These are phyloP conservation scores for Zaprionus vittiger DNA, from an alignment of 1,140 invertebrate genomes.

Conservation along the genomic window DNA sequence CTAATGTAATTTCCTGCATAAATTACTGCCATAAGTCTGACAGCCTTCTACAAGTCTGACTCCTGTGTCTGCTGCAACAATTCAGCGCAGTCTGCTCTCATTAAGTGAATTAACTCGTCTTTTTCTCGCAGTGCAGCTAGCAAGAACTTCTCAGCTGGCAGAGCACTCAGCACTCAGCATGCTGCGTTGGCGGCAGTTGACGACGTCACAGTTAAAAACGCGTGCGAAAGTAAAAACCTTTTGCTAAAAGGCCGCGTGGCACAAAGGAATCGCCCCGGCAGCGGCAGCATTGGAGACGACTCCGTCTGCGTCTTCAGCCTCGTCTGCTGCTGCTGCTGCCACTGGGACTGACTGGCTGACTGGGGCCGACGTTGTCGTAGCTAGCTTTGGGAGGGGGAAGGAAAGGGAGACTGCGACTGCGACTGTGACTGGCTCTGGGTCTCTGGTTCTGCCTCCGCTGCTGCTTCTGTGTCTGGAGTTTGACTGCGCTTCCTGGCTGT, in stretches of 20 bases:
- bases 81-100: neutral
- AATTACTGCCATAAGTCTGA: neutral
- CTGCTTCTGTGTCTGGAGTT: slow-evolving; percentile 6
- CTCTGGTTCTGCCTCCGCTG: neutral
- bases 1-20: neutral
- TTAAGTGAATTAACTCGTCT: neutral
- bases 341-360: too few relatives aligned
- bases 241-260: slow-evolving; percentile 45
- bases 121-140: slow-evolving; percentile 27
- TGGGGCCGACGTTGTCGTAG: too few relatives aligned
- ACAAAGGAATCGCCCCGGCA: slow-evolving; percentile 65
- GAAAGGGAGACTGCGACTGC: neutral
- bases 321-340: slow-evolving; percentile 1
- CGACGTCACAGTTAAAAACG: slow-evolving; percentile 59
- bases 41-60: too few relatives aligned
- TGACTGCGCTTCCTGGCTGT: slow-evolving; percentile 1
- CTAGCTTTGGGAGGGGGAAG: too few relatives aligned
- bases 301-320: neutral
- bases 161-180: slow-evolving; percentile 8
- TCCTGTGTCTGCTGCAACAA: too few relatives aligned
- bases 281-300: slow-evolving; percentile 52
- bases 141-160: neutral
- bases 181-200: slow-evolving; percentile 39
- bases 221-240: slow-evolving; percentile 77
- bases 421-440: neutral